These are phyloP conservation scores for Allygus modestus DNA, from an alignment of 2,888 invertebrate genomes.

Conservation along the genomic window DNA sequence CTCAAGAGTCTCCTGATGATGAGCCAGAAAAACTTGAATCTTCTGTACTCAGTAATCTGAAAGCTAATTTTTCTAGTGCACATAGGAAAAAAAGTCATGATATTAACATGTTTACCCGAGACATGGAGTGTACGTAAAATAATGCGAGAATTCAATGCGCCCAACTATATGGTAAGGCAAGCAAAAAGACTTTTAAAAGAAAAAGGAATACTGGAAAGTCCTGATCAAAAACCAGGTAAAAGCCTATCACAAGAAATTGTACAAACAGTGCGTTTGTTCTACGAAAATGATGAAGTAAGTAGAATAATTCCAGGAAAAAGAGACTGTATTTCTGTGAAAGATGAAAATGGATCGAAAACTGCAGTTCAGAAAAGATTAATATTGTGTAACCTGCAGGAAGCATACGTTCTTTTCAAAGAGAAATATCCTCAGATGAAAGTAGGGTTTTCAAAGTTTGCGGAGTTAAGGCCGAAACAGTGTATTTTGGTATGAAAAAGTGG, in stretches of 20 bases:
- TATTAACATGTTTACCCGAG: constrained; percentile 43
- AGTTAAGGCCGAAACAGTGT: too few relatives aligned
- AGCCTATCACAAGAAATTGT: neutral
- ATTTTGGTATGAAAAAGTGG: too few relatives aligned
- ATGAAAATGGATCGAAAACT: neutral
- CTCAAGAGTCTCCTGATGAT: constrained; percentile 12
- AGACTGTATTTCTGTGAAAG: neutral
- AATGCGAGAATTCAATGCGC: too few relatives aligned
- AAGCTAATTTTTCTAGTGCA: neutral
- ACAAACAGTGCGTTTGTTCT: constrained; percentile 28
- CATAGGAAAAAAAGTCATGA: too few relatives aligned
- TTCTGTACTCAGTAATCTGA: neutral
- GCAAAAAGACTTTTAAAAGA: constrained; percentile 46
- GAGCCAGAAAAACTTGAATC: constrained; percentile 6
- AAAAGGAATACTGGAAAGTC: constrained; percentile 56
- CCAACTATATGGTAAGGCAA: too few relatives aligned
- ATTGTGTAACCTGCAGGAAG: too few relatives aligned
- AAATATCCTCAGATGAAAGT: too few relatives aligned
- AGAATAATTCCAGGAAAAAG: constrained; percentile 21
- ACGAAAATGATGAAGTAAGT: constrained; percentile 50
- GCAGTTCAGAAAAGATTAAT: too few relatives aligned
- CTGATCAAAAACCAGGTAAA: constrained; percentile 53
- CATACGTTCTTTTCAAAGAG: too few relatives aligned
- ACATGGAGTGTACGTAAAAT: constrained; percentile 41
- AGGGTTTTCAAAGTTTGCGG: too few relatives aligned